Evolutionary conservation across 1,140 invertebrate species (phyloP).

Genomic region (Ceratoteleas bidentatus): DNA sequence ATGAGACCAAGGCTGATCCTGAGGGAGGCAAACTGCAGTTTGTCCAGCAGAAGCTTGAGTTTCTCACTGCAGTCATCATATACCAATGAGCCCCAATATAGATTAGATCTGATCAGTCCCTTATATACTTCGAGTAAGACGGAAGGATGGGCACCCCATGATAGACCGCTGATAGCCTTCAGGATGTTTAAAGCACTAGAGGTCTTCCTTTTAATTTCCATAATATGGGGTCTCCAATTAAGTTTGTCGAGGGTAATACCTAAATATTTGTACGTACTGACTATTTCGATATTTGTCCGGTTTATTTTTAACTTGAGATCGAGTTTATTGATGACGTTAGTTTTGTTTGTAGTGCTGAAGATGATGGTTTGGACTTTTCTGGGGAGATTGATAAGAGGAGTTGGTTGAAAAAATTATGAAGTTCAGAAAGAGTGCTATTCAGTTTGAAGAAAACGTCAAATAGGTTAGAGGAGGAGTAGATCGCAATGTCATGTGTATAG

Average conservation of each 20-base stretch:
- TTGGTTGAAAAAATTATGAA: too few relatives aligned
- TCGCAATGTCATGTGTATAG: background rate
- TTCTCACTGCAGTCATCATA: constrained; percentile 5
- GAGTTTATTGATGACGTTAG: too few relatives aligned
- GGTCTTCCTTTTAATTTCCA: background rate
- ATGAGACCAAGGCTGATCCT: constrained; percentile 19
- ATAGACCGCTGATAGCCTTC: background rate
- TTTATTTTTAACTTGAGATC: too few relatives aligned
- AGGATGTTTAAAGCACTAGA: background rate
- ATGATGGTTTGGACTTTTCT: too few relatives aligned
- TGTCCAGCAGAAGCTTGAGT: constrained; percentile 24
- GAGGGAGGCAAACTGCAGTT: constrained; percentile 17
- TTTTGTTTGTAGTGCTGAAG: too few relatives aligned
- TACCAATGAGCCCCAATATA: background rate
- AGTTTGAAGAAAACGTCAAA: background rate
- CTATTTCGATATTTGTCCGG: too few relatives aligned
- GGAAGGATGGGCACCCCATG: too few relatives aligned
- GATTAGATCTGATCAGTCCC: background rate
- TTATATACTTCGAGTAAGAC: background rate
- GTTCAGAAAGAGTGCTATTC: background rate
- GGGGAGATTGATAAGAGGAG: too few relatives aligned
- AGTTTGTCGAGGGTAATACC: too few relatives aligned
- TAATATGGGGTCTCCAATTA: background rate
- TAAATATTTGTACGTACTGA: too few relatives aligned
- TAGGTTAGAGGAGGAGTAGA: background rate